Conservation (phyloP, 2,113 vertebrate species). For the Pangasianodon gigas region DNA sequence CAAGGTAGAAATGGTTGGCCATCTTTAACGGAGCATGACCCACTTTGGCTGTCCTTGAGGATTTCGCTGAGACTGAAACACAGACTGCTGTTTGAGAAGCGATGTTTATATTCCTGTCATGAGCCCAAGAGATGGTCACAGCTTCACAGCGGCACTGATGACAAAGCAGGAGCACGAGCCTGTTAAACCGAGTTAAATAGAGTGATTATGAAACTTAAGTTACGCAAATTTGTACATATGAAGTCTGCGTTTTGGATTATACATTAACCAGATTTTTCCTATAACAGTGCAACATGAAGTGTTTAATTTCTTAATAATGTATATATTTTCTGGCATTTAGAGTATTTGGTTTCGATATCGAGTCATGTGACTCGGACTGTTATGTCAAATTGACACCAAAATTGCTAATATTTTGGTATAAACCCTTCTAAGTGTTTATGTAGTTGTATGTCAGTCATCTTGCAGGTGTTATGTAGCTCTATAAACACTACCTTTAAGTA, state of each 20-base stretch:
- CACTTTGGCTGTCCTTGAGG: constrained; percentile 15
- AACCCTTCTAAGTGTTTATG: too few species aligned
- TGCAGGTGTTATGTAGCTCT: too few species aligned
- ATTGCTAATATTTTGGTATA: too few species aligned
- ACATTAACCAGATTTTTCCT: background rate
- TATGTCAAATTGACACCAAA: too few species aligned
- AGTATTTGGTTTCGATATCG: background rate
- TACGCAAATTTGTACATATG: background rate
- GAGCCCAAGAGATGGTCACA: background rate
- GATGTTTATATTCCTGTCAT: constrained; percentile 29
- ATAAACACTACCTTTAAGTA: too few species aligned
- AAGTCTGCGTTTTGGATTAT: background rate
- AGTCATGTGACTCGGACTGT: too few species aligned
- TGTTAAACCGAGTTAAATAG: background rate
- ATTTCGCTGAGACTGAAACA: background rate
- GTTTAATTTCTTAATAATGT: background rate
- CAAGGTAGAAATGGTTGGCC: background rate
- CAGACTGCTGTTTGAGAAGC: constrained; percentile 9
- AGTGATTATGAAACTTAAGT: background rate
- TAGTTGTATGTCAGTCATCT: too few species aligned
- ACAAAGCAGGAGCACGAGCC: background rate
- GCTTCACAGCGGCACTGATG: constrained; percentile 4
- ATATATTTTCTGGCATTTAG: background rate
- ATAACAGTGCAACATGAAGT: background rate
- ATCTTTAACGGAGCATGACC: constrained; percentile 18